Percentiles rank a stretch among this genome's conserved stretches.
phyloP scores from a whole-genome alignment of 1,140 invertebrate species.

The Penaeus indicus region DNA sequence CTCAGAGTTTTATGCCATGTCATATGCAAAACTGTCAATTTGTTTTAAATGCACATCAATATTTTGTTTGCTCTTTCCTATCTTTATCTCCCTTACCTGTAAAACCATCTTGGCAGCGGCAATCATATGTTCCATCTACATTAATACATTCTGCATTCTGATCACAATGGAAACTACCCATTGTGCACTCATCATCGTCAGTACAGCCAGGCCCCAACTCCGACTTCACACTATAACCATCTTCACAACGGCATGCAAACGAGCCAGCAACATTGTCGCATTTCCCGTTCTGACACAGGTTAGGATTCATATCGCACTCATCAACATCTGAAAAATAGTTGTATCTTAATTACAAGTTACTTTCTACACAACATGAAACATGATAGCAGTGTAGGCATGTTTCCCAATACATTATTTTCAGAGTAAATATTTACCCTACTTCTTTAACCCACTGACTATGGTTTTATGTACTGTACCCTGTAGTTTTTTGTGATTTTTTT shows the following conservation, averaged over 20 bases:
- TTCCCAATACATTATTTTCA: no score
- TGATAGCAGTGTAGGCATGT: no score
- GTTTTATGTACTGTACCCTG: no score
- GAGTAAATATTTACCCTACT: no score
- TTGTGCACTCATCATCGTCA: constrained; percentile 87
- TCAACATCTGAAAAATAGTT: constrained; percentile 75
- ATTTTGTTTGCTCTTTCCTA: no score
- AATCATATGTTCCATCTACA: constrained; percentile 84
- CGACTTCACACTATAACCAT: constrained; percentile 86
- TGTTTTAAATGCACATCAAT: no score
- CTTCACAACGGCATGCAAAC: constrained; percentile 82
- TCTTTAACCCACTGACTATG: no score
- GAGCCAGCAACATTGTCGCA: constrained; percentile 90
- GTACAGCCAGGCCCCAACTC: constrained; percentile 80
- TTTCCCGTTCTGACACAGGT: constrained; percentile 80
- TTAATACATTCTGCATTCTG: constrained; percentile 87
- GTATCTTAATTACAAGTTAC: no score
- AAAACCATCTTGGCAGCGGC: constrained; percentile 87
- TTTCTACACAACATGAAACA: no score
- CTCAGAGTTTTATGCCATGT: no score
- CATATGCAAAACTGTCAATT: no score
- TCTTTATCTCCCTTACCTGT: constrained; percentile 78
- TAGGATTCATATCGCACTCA: constrained; percentile 79
- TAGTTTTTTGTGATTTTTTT: no score
- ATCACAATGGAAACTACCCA: constrained; percentile 84